Evolutionary conservation across 2,797 vertebrate species (phyloP).

Genomic region (Borostomias antarcticus): DNA sequence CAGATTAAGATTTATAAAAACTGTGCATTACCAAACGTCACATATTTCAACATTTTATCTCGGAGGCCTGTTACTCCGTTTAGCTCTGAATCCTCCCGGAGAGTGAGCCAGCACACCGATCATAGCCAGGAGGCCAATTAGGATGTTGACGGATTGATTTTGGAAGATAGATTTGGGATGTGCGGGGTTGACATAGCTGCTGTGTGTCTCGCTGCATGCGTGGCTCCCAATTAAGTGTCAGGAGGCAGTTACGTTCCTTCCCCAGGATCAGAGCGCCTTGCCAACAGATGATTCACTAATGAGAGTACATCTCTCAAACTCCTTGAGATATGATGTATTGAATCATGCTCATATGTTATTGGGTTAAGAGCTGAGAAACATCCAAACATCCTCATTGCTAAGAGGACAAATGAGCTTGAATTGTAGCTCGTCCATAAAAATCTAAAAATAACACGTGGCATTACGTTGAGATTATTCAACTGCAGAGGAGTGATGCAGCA

Average conservation of each 20-base stretch:
- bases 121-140: conserved; percentile 77
- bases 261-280: conserved; percentile 70
- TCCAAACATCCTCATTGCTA: too few relatives aligned
- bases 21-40: conserved; percentile 73
- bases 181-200: conserved; percentile 78
- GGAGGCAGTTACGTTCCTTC: conserved; percentile 66
- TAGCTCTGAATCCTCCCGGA: conserved; percentile 75
- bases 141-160: conserved; percentile 83
- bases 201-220: conserved; percentile 70
- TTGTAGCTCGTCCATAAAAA: not conserved
- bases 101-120: conserved; percentile 74
- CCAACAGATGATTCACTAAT: conserved; percentile 77
- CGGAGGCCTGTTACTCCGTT: conserved; percentile 77
- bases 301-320: conserved; percentile 74
- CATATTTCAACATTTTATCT: conserved; percentile 80
- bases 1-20: conserved; percentile 76
- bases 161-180: conserved; percentile 79
- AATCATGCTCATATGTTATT: conserved; percentile 68
- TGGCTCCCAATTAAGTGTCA: conserved; percentile 76
- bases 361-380: conserved; percentile 29
- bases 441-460: not conserved
- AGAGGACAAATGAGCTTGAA: not conserved
- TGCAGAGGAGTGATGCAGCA: too few relatives aligned
- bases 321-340: conserved; percentile 74
- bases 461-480: too few relatives aligned